Conservation (phyloP, 2,797 vertebrate species). For the Halcyon chelicuti region DNA sequence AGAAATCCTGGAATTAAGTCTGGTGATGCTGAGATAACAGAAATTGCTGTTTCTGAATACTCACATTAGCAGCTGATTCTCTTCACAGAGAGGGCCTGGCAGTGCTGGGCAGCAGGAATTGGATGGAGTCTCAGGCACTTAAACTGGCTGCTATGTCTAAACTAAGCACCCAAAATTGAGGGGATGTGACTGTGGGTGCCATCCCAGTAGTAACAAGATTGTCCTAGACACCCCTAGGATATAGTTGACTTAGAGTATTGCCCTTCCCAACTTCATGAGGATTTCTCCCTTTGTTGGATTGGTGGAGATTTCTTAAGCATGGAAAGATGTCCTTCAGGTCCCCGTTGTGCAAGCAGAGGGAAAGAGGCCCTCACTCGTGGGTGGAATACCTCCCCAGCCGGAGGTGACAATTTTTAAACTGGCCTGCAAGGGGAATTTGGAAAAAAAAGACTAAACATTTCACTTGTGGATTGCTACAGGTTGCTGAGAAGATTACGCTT, state of each 20-base stretch:
- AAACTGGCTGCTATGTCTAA: background rate
- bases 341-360: background rate
- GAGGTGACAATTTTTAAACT: background rate
- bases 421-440: background rate
- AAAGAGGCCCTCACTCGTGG: background rate
- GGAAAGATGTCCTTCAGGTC: background rate
- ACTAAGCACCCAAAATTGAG: background rate
- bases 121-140: background rate
- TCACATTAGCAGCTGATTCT: background rate
- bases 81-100: background rate
- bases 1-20: background rate
- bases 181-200: fast-evolving
- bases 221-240: background rate
- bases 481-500: background rate
- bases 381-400: background rate
- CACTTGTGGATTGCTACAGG: background rate
- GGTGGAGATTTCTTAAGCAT: background rate
- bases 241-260: background rate
- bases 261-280: background rate
- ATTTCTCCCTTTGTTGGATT: background rate
- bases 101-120: background rate
- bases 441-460: background rate
- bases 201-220: background rate
- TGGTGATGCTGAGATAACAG: background rate
- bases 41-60: background rate